phyloP scores from a whole-genome alignment of 2,888 invertebrate species.

The Oligia fasciuncula region DNA sequence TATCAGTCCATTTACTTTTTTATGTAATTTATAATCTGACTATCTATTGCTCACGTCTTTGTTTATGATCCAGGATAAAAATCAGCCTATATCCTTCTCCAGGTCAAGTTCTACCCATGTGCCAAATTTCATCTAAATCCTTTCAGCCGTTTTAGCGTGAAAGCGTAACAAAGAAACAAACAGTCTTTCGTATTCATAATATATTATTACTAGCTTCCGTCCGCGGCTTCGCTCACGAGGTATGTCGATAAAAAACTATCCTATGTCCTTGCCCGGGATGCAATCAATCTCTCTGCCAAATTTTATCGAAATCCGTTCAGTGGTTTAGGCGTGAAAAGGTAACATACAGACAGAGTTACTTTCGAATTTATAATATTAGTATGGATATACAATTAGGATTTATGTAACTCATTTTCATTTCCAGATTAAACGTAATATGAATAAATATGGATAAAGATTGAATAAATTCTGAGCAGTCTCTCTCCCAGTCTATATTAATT shows the following conservation, averaged over 20 bases:
- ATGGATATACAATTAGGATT: no score
- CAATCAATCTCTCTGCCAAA: no score
- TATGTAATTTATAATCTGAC: background rate
- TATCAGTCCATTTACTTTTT: background rate
- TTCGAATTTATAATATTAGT: no score
- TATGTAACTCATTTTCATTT: background rate
- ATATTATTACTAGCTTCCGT: background rate
- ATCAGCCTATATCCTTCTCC: background rate
- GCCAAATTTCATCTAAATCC: background rate
- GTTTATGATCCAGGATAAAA: background rate
- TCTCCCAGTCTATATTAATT: constrained; percentile 32
- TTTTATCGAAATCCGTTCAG: no score
- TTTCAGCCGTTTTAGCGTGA: no score
- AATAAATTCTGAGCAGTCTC: constrained; percentile 12
- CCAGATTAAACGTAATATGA: background rate
- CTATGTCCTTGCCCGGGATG: no score
- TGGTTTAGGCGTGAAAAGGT: no score
- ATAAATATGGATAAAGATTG: background rate
- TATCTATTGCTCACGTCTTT: background rate
- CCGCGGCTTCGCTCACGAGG: no score
- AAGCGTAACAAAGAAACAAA: background rate
- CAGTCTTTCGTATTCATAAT: background rate
- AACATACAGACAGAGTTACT: no score
- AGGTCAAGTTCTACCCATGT: background rate
- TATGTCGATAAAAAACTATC: no score